Conservation (phyloP, 2,888 invertebrate genomes). For the Dyspetes luteomarginatus region DNA sequence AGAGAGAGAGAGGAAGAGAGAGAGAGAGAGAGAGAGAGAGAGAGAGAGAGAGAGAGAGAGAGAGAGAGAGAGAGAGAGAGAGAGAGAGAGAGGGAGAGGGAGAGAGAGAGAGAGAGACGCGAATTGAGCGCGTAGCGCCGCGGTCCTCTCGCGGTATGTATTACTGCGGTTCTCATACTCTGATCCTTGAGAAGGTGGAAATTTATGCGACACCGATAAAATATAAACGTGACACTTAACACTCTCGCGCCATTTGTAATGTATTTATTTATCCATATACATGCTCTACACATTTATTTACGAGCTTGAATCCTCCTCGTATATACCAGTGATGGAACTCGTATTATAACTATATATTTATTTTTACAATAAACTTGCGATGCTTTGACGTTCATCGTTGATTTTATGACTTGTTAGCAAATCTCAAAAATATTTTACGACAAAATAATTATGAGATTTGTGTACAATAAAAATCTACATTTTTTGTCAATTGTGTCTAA, state of each 20-base stretch:
- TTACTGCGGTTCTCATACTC: constrained; percentile 17
- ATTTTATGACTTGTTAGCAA: too few relatives aligned
- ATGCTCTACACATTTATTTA: constrained; percentile 51
- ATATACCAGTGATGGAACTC: neutral
- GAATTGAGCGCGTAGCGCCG: constrained; percentile 47
- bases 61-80: constrained; percentile 38
- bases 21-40: constrained; percentile 44
- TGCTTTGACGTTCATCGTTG: too few relatives aligned
- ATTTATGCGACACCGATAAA: constrained; percentile 66
- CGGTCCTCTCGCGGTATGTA: constrained; percentile 41
- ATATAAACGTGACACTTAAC: constrained; percentile 63
- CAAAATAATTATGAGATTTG: too few relatives aligned
- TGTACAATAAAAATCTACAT: too few relatives aligned
- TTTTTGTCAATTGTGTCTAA: too few relatives aligned
- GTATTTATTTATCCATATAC: constrained; percentile 61
- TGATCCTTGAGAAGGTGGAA: constrained; percentile 62
- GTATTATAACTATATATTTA: neutral
- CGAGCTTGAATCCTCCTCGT: constrained; percentile 6
- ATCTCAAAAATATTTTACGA: too few relatives aligned
- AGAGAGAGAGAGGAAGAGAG: constrained; percentile 23
- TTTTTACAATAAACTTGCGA: too few relatives aligned
- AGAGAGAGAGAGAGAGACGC: neutral
- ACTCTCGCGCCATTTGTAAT: constrained; percentile 60
- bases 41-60: constrained; percentile 38
- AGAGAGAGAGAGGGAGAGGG: neutral